Percentiles rank a stretch among this genome's conserved stretches.
Conservation (phyloP, 2,797 vertebrate genomes). For the Helarctos malayanus region DNA sequence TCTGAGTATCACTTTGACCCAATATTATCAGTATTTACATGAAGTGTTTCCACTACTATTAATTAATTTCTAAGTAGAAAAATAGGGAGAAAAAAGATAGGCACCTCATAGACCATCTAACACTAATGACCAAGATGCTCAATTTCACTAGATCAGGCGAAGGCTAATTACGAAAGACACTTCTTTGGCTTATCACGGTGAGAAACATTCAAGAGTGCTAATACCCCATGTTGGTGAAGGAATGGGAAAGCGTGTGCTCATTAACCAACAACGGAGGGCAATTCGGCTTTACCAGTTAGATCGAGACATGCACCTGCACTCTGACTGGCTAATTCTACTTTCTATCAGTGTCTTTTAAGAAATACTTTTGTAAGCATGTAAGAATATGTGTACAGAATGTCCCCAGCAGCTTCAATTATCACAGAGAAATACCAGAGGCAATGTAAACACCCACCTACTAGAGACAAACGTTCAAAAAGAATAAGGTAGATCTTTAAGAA, state of each 20-base stretch:
- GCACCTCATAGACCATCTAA: background rate
- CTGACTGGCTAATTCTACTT: background rate
- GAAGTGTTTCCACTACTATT: background rate
- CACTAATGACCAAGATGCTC: background rate
- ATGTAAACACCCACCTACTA: background rate
- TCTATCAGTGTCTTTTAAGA: background rate
- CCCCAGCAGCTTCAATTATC: background rate
- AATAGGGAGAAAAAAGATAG: background rate
- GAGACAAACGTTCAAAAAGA: background rate
- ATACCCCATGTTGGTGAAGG: background rate
- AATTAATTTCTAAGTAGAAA: conserved; percentile 47
- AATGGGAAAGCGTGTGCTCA: background rate
- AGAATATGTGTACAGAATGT: background rate
- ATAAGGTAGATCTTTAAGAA: background rate
- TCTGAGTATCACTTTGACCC: background rate
- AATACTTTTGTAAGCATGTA: background rate
- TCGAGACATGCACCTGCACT: background rate
- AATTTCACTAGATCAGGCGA: conserved; percentile 9
- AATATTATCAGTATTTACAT: conserved; percentile 30
- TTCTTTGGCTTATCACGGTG: background rate
- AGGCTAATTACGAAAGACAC: background rate
- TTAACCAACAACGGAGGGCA: background rate
- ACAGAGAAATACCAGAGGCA: background rate
- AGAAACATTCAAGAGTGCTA: background rate
- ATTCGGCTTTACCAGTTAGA: background rate